phyloP scores from a whole-genome alignment of 2,888 invertebrate genomes.

The Bembecia ichneumoniformis region DNA sequence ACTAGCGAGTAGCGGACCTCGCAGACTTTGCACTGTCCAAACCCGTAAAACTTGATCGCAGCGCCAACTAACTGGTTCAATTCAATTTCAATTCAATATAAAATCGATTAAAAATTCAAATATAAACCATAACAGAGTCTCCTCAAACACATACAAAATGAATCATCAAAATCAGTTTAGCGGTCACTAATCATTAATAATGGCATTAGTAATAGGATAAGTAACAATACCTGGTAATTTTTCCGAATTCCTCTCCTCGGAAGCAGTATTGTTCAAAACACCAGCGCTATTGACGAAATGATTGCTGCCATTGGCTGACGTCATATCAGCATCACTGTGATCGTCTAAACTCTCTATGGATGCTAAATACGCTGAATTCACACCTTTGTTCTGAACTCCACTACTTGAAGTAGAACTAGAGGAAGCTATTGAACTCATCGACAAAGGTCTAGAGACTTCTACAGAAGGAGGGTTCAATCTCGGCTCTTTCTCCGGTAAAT shows the following conservation, averaged over 20 bases:
- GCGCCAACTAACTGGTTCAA: too few relatives aligned
- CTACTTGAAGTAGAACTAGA: slow-evolving; percentile 77
- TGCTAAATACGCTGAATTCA: slow-evolving; percentile 85
- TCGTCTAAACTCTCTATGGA: slow-evolving; percentile 90
- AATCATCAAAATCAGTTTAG: too few relatives aligned
- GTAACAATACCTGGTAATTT: slow-evolving; percentile 33
- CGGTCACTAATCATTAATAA: too few relatives aligned
- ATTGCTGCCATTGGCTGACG: slow-evolving; percentile 58
- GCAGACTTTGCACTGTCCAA: too few relatives aligned
- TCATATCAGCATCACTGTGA: slow-evolving; percentile 80
- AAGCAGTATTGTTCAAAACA: slow-evolving; percentile 32
- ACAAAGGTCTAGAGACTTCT: slow-evolving; percentile 77
- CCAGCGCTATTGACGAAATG: slow-evolving; percentile 56
- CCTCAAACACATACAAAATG: too few relatives aligned
- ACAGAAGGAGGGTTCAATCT: slow-evolving; percentile 67
- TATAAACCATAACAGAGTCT: too few relatives aligned
- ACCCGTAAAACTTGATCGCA: too few relatives aligned
- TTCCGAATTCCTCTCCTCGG: slow-evolving; percentile 45
- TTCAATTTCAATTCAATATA: too few relatives aligned
- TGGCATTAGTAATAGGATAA: neutral
- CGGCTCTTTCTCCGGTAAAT: slow-evolving; percentile 49
- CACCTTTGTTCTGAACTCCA: slow-evolving; percentile 75
- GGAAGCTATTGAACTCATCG: slow-evolving; percentile 84
- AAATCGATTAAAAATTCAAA: too few relatives aligned
- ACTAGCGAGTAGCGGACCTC: too few relatives aligned